These are phyloP conservation scores for Araneus ventricosus DNA, from an alignment of 1,140 invertebrate species.

Conservation along the genomic window DNA sequence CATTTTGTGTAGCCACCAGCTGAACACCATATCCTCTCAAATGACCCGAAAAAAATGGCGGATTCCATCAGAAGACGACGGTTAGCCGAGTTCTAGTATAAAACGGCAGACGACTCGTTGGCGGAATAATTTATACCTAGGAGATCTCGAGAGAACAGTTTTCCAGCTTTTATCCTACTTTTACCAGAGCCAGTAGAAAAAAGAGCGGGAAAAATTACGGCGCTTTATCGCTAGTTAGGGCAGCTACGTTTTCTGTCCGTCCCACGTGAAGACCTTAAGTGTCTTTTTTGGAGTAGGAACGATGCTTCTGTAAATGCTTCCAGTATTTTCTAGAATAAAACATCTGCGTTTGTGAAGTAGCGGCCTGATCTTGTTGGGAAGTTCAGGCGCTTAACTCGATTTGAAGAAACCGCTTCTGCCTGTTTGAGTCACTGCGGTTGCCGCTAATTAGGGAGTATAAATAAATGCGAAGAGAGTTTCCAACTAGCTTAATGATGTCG, in stretches of 20 bases:
- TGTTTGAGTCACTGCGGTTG: too few relatives aligned
- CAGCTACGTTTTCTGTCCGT: neutral
- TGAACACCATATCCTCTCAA: neutral
- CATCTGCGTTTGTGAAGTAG: too few relatives aligned
- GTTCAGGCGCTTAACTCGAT: too few relatives aligned
- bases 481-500: too few relatives aligned
- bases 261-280: too few relatives aligned
- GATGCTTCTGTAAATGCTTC: too few relatives aligned
- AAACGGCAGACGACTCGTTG: neutral
- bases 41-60: neutral
- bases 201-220: neutral
- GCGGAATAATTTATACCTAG: neutral
- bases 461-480: too few relatives aligned
- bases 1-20: neutral
- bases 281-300: too few relatives aligned
- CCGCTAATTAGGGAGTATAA: too few relatives aligned
- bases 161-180: neutral
- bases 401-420: too few relatives aligned
- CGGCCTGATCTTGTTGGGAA: too few relatives aligned
- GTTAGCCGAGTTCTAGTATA: neutral
- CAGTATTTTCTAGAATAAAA: too few relatives aligned
- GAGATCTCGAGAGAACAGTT: slow-evolving; percentile 6
- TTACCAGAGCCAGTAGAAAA: neutral
- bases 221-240: neutral
- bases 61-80: neutral